Evolutionary conservation across 2,888 invertebrate species (phyloP).

Genomic region (Drosophila nr. fundita): DNA sequence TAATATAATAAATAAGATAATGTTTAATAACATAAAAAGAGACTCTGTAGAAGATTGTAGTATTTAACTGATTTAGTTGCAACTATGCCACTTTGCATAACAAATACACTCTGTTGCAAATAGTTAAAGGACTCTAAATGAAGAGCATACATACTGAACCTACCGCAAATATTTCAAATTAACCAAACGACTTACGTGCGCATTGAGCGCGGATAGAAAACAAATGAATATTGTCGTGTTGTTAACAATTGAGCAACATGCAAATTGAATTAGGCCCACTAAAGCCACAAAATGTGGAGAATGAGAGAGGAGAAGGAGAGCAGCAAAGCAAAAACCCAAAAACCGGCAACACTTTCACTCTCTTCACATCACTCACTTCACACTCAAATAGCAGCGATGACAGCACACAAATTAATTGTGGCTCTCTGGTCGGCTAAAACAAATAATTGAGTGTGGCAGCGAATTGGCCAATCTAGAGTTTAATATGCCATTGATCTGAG

Average conservation of each 20-base stretch:
- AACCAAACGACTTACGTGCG: conserved; percentile 28
- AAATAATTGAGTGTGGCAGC: conserved; percentile 18
- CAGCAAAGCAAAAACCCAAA: conserved; percentile 10
- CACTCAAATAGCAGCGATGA: conserved; percentile 18
- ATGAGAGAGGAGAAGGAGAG: conserved; percentile 1
- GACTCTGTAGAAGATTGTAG: background rate
- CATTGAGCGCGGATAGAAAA: conserved; percentile 8
- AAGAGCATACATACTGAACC: conserved; percentile 53
- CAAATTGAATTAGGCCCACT: conserved; percentile 41
- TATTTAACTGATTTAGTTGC: background rate
- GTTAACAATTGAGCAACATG: conserved; percentile 60
- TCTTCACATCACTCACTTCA: conserved; percentile 34
- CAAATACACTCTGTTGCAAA: background rate
- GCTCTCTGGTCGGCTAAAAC: conserved; percentile 20
- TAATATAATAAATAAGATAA: background rate
- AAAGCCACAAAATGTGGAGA: conserved; percentile 27
- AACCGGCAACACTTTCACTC: conserved; percentile 75
- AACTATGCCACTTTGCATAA: background rate
- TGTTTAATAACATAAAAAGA: background rate
- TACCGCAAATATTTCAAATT: conserved; percentile 63
- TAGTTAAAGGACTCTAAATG: background rate
- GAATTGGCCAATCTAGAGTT: conserved; percentile 47
- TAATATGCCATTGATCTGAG: conserved; percentile 41
- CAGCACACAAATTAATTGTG: conserved; percentile 15
- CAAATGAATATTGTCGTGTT: conserved; percentile 36